A percentile compares a stretch with the other conserved stretches of the same genome.
Evolutionary conservation across 2,797 vertebrate genomes (phyloP).

Genomic region (Rhynchotus rufescens): DNA sequence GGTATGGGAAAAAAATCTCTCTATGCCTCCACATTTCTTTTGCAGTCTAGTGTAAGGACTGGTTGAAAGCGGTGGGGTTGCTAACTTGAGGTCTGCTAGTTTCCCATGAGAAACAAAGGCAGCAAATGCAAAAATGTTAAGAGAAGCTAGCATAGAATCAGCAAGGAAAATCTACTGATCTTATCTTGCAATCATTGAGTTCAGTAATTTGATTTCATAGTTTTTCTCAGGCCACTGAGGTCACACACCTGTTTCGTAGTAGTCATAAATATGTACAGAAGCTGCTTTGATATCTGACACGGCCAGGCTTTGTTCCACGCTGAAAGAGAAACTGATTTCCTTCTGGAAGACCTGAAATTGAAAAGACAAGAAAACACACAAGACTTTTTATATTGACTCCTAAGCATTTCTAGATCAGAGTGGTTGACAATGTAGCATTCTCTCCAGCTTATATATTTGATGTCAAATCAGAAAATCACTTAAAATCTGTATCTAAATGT

Average conservation of each 20-base stretch:
- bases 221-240: not conserved
- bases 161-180: not conserved
- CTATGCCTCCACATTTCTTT: not conserved
- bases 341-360: constrained; percentile 30
- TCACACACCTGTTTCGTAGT: constrained; percentile 74
- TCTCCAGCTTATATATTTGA: not conserved
- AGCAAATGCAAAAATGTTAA: not conserved
- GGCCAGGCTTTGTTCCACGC: constrained; percentile 71
- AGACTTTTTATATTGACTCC: not conserved
- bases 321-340: constrained; percentile 63
- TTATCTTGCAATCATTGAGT: not conserved
- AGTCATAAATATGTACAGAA: constrained; percentile 62
- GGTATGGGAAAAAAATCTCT: not conserved
- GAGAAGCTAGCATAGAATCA: not conserved
- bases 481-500: not conserved
- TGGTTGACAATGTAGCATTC: not conserved
- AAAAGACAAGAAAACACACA: not conserved
- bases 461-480: not conserved
- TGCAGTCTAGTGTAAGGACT: not conserved
- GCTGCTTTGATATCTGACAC: constrained; percentile 74
- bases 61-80: not conserved
- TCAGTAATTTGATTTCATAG: not conserved
- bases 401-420: not conserved
- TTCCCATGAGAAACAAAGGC: not conserved
- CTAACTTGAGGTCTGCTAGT: not conserved